Evolutionary conservation across 2,888 invertebrate species (phyloP).

Genomic region (Malachius bipustulatus): DNA sequence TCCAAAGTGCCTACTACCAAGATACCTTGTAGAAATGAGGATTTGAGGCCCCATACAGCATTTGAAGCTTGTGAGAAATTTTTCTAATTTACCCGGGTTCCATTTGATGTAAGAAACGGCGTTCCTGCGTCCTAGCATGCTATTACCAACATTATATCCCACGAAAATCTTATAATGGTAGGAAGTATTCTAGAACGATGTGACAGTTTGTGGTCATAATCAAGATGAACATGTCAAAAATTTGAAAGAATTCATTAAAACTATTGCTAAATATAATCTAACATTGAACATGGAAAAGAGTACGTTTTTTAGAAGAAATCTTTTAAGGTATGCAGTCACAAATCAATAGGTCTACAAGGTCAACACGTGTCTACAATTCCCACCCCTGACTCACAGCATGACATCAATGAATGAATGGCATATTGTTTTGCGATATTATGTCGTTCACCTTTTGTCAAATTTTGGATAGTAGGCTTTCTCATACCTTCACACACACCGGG

Average conservation of each 20-base stretch:
- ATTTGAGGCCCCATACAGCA: conserved; percentile 13
- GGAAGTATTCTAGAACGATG: conserved; percentile 12
- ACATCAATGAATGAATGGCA: no score
- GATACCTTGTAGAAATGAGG: conserved; percentile 11
- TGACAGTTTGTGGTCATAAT: conserved; percentile 14
- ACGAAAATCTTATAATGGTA: conserved; percentile 9
- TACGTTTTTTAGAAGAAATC: neutral
- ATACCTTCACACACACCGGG: no score
- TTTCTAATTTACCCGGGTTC: conserved; percentile 16
- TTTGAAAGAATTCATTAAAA: conserved; percentile 4
- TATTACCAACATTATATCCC: conserved; percentile 10
- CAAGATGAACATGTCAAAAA: conserved; percentile 14
- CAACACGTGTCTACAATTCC: no score
- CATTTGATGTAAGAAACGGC: conserved; percentile 17
- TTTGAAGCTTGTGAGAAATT: conserved; percentile 15
- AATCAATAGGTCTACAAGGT: no score
- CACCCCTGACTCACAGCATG: no score
- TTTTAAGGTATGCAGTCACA: neutral
- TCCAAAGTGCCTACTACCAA: conserved; percentile 16
- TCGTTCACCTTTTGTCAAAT: no score
- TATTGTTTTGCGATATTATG: no score
- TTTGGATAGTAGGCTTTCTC: no score
- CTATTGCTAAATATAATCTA: neutral
- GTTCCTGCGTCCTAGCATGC: conserved; percentile 13
- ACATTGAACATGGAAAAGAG: conserved; percentile 1